A percentile compares a stretch with the other conserved stretches of the same genome.
These are phyloP conservation scores for Palaemon carinicauda DNA, from an alignment of 1,140 invertebrate species.

Conservation along the genomic window DNA sequence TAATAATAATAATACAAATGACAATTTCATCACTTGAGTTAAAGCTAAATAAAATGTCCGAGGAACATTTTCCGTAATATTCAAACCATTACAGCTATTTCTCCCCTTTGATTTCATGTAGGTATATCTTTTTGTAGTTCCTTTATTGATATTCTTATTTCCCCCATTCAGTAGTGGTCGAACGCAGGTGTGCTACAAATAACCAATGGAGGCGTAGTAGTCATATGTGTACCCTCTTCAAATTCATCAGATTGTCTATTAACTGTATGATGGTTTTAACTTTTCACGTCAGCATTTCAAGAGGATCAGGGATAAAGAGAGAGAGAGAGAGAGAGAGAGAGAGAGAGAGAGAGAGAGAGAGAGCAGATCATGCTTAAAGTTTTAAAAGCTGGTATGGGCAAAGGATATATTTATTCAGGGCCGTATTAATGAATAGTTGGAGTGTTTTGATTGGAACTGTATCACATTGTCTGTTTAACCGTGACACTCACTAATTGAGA, in stretches of 20 bases:
- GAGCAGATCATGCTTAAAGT: conserved; percentile 38
- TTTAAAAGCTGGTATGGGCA: background rate
- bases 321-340: too few species aligned
- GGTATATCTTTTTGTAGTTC: conserved; percentile 59
- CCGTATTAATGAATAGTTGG: too few species aligned
- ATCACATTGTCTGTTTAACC: too few species aligned
- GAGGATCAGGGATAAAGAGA: too few species aligned
- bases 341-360: too few species aligned
- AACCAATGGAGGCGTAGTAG: background rate
- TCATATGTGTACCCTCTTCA: conserved; percentile 29
- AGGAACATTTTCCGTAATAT: background rate
- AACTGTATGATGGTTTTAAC: background rate
- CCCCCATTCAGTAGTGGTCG: background rate
- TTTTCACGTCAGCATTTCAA: background rate
- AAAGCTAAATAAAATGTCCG: too few species aligned
- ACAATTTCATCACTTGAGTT: too few species aligned
- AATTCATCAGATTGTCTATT: conserved; percentile 19
- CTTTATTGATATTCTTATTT: background rate
- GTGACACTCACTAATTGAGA: too few species aligned
- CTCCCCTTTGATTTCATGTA: background rate
- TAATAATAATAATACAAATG: too few species aligned
- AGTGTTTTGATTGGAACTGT: too few species aligned
- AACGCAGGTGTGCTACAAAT: background rate
- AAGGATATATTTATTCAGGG: too few species aligned
- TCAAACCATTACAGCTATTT: background rate